Conservation (phyloP, 1,140 invertebrate genomes). For the Condylostylus longicornis region DNA sequence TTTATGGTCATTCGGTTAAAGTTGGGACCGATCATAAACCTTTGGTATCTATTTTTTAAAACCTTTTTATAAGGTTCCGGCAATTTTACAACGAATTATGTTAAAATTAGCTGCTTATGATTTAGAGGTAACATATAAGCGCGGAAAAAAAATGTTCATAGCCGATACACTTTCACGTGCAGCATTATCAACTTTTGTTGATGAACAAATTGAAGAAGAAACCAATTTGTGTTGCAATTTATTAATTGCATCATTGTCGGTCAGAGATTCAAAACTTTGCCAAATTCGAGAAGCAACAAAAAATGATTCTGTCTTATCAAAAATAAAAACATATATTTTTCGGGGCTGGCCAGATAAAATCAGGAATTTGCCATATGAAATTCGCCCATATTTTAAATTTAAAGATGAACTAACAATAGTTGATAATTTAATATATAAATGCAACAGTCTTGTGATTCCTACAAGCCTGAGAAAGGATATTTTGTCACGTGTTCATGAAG, state of each 20-base stretch:
- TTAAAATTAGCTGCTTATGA: conserved; percentile 29
- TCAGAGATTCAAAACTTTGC: conserved; percentile 12
- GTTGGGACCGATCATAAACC: conserved; percentile 35
- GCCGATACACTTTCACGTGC: conserved; percentile 32
- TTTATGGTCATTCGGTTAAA: conserved; percentile 15
- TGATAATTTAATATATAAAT: conserved; percentile 26
- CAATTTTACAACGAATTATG: conserved; percentile 23
- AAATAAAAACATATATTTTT: conserved; percentile 15
- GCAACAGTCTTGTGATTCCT: conserved; percentile 27
- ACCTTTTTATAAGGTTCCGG: conserved; percentile 24
- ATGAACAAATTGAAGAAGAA: conserved; percentile 11
- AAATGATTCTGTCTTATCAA: conserved; percentile 16
- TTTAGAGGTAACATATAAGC: conserved; percentile 28
- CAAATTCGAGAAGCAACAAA: conserved; percentile 16
- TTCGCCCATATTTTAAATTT: conserved; percentile 20
- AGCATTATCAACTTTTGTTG: conserved; percentile 9
- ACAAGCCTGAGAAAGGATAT: conserved; percentile 18
- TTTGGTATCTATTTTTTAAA: conserved; percentile 32
- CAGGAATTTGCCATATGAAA: conserved; percentile 12
- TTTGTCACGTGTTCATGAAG: conserved; percentile 28
- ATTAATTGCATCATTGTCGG: conserved; percentile 10
- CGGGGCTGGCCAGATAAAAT: conserved; percentile 30
- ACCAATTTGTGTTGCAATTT: conserved; percentile 13
- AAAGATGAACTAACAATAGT: conserved; percentile 21
- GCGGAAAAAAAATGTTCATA: conserved; percentile 32